phyloP scores from a whole-genome alignment of 2,113 vertebrate genomes.

The Crypturellus undulatus region DNA sequence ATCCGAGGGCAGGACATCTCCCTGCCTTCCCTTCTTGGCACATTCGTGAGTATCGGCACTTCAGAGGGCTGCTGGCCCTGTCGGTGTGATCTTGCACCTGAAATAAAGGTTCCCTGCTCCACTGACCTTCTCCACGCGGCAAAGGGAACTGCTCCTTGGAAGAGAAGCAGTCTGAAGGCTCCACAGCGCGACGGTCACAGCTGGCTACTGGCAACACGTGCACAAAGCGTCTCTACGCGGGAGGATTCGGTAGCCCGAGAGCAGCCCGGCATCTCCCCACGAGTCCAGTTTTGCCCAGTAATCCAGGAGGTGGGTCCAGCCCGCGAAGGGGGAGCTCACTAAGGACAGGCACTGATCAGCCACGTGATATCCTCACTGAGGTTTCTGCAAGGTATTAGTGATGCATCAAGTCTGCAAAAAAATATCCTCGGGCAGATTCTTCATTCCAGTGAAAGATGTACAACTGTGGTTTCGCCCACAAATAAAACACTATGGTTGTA shows the following conservation, averaged over 20 bases:
- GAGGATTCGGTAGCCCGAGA: constrained; percentile 51
- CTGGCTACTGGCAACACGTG: constrained; percentile 61
- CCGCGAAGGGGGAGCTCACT: neutral
- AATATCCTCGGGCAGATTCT: constrained; percentile 78
- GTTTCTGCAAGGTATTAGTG: constrained; percentile 35
- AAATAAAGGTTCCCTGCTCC: neutral
- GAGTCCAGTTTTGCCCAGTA: constrained; percentile 66
- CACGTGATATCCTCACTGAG: neutral
- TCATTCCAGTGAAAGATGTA: constrained; percentile 77
- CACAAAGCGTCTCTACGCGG: constrained; percentile 31
- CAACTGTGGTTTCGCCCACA: constrained; percentile 65
- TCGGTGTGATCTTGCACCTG: neutral
- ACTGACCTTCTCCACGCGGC: constrained; percentile 70
- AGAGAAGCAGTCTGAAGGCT: constrained; percentile 56
- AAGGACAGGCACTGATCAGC: constrained; percentile 30
- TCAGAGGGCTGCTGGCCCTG: neutral
- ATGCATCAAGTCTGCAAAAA: constrained; percentile 78
- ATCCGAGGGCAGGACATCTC: neutral
- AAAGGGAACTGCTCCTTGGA: constrained; percentile 51
- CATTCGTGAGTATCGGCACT: neutral
- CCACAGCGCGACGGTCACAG: constrained; percentile 72
- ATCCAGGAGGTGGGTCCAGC: constrained; percentile 50
- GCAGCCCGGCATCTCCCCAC: constrained; percentile 30
- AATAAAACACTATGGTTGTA: constrained; percentile 74
- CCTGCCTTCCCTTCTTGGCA: neutral